Conservation (phyloP, 1,140 invertebrate genomes). For the Scaptomyza montana region DNA sequence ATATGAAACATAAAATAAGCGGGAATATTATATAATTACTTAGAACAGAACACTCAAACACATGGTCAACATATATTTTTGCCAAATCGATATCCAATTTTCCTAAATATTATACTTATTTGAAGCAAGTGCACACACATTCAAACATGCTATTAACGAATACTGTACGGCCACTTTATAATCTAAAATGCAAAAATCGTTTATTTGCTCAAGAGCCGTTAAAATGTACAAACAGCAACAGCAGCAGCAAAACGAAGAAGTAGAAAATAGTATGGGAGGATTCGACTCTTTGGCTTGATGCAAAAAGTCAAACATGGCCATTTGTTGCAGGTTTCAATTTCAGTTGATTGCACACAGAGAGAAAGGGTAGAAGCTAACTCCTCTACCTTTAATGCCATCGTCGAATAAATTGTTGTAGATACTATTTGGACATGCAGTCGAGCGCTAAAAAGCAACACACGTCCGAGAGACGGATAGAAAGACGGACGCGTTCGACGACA, state of each 20-base stretch:
- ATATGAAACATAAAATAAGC: slow-evolving; percentile 2
- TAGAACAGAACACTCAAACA: slow-evolving; percentile 13
- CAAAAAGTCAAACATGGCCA: slow-evolving; percentile 74
- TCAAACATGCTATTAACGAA: slow-evolving; percentile 23
- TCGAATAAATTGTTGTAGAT: slow-evolving; percentile 76
- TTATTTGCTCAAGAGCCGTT: slow-evolving; percentile 77
- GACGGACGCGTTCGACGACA: slow-evolving; percentile 35
- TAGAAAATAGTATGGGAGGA: slow-evolving; percentile 8
- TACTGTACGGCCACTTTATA: slow-evolving; percentile 48
- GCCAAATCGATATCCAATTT: slow-evolving; percentile 48
- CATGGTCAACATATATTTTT: slow-evolving; percentile 23
- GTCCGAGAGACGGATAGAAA: slow-evolving; percentile 8
- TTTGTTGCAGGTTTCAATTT: slow-evolving; percentile 79
- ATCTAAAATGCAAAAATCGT: slow-evolving; percentile 79
- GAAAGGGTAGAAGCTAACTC: slow-evolving; percentile 22
- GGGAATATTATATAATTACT: slow-evolving; percentile 40
- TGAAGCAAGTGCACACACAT: neutral
- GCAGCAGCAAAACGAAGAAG: neutral
- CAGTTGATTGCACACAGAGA: slow-evolving; percentile 69
- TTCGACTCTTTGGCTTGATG: slow-evolving; percentile 52
- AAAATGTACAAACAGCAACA: slow-evolving; percentile 62
- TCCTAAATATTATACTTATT: slow-evolving; percentile 49
- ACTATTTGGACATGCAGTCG: slow-evolving; percentile 73
- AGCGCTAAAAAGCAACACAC: slow-evolving; percentile 65
- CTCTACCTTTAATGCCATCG: slow-evolving; percentile 55